Evolutionary conservation across 2,113 vertebrate genomes (phyloP).

Genomic region (Calyptommatus sinebrachiatus): DNA sequence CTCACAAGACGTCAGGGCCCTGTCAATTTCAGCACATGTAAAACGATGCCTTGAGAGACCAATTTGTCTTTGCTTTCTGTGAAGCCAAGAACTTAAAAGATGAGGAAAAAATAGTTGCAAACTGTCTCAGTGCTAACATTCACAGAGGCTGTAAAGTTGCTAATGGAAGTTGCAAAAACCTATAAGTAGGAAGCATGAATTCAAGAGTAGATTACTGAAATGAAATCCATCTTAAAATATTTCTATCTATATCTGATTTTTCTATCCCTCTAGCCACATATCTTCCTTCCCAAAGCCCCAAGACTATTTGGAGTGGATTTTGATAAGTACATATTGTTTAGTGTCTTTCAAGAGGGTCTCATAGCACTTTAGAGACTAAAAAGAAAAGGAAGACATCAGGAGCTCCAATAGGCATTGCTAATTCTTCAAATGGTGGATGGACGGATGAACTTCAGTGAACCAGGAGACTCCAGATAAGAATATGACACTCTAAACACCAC

Average conservation of each 20-base stretch:
- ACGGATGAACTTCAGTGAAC: too few relatives aligned
- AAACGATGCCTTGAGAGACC: conserved; percentile 10
- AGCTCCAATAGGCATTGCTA: too few relatives aligned
- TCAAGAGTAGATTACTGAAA: neutral
- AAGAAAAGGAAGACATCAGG: too few relatives aligned
- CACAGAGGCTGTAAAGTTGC: neutral
- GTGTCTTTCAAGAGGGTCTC: too few relatives aligned
- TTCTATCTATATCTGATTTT: neutral
- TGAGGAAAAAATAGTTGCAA: neutral
- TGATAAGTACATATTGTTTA: too few relatives aligned
- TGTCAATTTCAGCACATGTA: neutral
- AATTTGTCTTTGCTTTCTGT: neutral
- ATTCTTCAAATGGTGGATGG: too few relatives aligned
- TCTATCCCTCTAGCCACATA: neutral
- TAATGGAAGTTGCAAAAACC: neutral
- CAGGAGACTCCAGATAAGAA: too few relatives aligned
- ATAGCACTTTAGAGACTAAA: too few relatives aligned
- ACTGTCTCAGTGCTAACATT: neutral
- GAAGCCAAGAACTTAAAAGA: neutral
- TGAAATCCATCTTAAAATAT: too few relatives aligned
- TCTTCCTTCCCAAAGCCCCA: too few relatives aligned
- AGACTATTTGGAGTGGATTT: too few relatives aligned
- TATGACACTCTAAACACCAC: too few relatives aligned
- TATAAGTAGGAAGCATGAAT: neutral
- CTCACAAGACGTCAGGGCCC: neutral